Evolutionary conservation across 2,888 invertebrate genomes (phyloP), one percentile per base, ranked within the genome.

Genomic region (Sarcophaga carnaria): DNA sequence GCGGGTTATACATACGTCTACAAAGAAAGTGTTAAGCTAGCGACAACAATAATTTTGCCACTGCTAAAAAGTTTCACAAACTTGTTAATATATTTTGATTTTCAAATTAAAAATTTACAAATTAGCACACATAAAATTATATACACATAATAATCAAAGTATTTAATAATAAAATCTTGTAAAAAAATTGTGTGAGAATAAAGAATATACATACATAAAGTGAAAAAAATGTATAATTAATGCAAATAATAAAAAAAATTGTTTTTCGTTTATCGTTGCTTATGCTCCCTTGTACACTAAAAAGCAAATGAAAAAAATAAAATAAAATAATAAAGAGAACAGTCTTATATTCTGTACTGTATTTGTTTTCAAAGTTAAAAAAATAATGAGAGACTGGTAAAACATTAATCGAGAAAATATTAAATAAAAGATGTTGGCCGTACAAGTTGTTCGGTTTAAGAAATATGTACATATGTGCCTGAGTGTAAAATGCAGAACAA

Each of bases 301-400:
- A 78, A 83, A 2, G 45, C 80, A 81, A 75, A 86, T 72, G 81
- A 75, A 76, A 79, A 74, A 84, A 71, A 79, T 10, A 37, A 37
- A 37, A 37, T 37, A 37, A 37, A 37, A 37, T 10, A 37, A 54
- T 54, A 54, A 17, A 54, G 54, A 54, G 54, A 54, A 54, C 17
- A 14, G 14, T 54, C 4, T 54, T 54, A 5, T 54, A 14, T 54
- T 54, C 54, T 5, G 10, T 54, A 3, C 1, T 54, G 54, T 54
- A 14, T 54, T 54, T 54, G 54, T 54, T 12, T 17, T 63, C 10
- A 62, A 37, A 62, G 63, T 4, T 27, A 54, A 64, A 64, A 71
- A 69, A 37, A 69, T 37, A 78, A 72, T 78, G 54, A 83, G 74
- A 81, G 81, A 84, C 84, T 84, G 87, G 87, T 87, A 87, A 87